A percentile compares a stretch with the other conserved stretches of the same genome.
Evolutionary conservation across 2,888 invertebrate genomes (phyloP).

Genomic region (Julus scandinavius): DNA sequence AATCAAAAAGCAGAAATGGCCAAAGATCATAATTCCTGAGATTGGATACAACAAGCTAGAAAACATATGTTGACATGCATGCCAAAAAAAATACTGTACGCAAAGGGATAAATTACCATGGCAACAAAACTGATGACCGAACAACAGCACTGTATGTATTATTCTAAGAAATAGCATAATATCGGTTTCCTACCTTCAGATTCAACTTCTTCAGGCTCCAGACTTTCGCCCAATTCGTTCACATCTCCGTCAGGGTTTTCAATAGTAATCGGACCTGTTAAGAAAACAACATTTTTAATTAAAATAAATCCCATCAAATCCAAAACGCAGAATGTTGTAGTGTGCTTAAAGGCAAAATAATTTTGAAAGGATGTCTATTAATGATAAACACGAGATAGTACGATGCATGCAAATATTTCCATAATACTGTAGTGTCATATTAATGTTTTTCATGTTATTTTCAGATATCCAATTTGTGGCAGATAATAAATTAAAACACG

Average conservation of each 20-base stretch:
- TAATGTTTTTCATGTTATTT: background rate
- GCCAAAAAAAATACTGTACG: background rate
- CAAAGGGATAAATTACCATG: background rate
- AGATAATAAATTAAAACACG: no score
- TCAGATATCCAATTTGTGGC: background rate
- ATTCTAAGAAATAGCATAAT: background rate
- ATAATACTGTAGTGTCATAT: background rate
- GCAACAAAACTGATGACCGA: background rate
- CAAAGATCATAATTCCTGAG: background rate
- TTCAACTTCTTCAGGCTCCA: background rate
- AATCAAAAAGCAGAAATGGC: background rate
- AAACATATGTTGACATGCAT: background rate
- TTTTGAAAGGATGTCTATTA: background rate
- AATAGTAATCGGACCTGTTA: background rate
- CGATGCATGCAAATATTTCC: no score
- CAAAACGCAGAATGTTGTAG: background rate
- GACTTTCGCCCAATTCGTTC: background rate
- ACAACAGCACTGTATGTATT: background rate
- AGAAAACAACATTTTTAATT: background rate
- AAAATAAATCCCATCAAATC: background rate
- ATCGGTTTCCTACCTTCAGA: conserved; percentile 35
- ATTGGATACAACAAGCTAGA: background rate
- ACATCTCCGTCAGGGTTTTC: background rate
- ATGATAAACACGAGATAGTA: no score
- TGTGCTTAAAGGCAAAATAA: background rate